Evolutionary conservation across 2,888 invertebrate species (phyloP), one percentile per base, ranked within the genome.

Genomic region (Norana najaformis): DNA sequence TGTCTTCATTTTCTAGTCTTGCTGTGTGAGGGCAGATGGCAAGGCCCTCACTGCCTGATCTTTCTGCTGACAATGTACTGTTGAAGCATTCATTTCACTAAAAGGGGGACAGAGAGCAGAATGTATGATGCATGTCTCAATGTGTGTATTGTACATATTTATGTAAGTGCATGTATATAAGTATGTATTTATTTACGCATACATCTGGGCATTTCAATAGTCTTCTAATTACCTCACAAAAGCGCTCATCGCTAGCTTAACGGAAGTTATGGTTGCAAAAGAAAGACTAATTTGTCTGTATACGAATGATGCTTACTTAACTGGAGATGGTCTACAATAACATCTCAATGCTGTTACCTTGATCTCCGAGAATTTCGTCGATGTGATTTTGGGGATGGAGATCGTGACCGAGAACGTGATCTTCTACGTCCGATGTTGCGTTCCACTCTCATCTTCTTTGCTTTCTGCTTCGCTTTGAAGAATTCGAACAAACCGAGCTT

Each of bases 401-500:
- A 93, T 82, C 93, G 88, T 35, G 93, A 93, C n/a, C 92, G 88
- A 41, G 93, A 92, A 47, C 91, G 88, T 30, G 92, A 91, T 88
- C 92, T 88, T 36, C 92, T 92, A 39, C 91, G 83, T 88, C 89
- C 38, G 8, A 85, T 16, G 11, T 18, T 85, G 30, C 37, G 91
- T 91, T 93, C 92, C 93, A 98, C 97, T 94, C 98, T 98, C 94
- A 97, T 96, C 94, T 97, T 97, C 92, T 97, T 96, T 3, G 98
- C 98, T 91, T 97, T 96, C 95, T 98, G 97, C 95, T 99, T 99
- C 14, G 98, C 98, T 95, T 98, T 98, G 95, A 98, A 99, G 95
- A 98, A 99, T 95, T 99, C 99, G 95, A 98, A 98, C 90, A 99
- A 96, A 92, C 98, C 99, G 94, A 99, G 96, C 95, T 98, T 98